Evolutionary conservation across 2,113 vertebrate genomes (phyloP).

Genomic region (Gallinago undulata): DNA sequence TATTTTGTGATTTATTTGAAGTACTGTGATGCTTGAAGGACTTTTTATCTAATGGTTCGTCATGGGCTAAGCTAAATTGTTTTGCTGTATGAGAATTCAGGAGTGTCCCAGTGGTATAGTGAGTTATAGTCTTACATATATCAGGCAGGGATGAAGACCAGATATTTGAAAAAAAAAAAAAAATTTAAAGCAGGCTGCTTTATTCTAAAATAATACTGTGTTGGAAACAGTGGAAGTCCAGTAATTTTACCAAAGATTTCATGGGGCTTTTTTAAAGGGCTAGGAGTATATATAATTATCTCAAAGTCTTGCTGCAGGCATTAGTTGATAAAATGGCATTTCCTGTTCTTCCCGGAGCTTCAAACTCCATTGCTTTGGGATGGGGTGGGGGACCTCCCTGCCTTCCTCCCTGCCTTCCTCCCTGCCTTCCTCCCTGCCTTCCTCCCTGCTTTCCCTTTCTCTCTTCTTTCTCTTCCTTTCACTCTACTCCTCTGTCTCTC

Average conservation of each 20-base stretch:
- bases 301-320: not conserved
- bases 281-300: not conserved
- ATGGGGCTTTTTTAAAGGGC: not conserved
- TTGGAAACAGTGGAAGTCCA: not conserved
- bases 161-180: not conserved
- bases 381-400: rapidly evolving
- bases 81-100: not conserved
- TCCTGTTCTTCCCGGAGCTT: not conserved
- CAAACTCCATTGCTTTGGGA: not conserved
- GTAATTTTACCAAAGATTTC: not conserved
- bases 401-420: not conserved
- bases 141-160: not conserved
- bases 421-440: not conserved
- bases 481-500: not conserved
- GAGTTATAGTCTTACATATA: not conserved
- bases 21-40: not conserved
- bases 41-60: not conserved
- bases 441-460: not conserved
- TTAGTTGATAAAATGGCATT: not conserved
- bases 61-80: not conserved
- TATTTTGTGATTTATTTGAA: not conserved
- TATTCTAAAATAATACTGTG: not conserved
- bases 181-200: not conserved
- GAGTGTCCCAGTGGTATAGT: not conserved
- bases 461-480: not conserved